A percentile compares a stretch with the other conserved stretches of the same genome.
Conservation (phyloP, 2,113 vertebrate genomes). For the Crotalus viridis region DNA sequence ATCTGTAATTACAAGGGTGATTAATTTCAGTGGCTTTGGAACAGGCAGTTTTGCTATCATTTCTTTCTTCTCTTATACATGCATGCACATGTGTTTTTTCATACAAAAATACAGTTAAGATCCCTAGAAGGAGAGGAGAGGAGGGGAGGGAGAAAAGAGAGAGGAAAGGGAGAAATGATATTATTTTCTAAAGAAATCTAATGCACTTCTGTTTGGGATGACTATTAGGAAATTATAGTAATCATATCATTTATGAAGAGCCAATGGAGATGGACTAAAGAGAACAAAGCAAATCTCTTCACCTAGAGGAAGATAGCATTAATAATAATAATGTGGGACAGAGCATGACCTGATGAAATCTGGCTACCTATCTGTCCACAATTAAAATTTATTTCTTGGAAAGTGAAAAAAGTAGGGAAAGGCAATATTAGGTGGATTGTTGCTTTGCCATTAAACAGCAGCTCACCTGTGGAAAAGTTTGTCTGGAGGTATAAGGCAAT, state of each 20-base stretch:
- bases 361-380: not conserved
- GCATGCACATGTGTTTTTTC: not conserved
- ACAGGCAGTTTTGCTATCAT: slow-evolving; percentile 26
- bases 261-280: not conserved
- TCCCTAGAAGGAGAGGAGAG: slow-evolving; percentile 12
- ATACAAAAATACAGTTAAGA: not conserved
- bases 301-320: not conserved
- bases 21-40: slow-evolving; percentile 41
- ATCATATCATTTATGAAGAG: not conserved
- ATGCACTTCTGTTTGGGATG: not conserved
- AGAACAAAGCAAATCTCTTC: not conserved
- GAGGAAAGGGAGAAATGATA: not conserved
- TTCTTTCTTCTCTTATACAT: slow-evolving; percentile 15
- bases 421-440: not conserved
- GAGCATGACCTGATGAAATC: not conserved
- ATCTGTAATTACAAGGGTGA: slow-evolving; percentile 40
- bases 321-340: not conserved
- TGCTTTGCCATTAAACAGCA: not conserved
- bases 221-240: not conserved
- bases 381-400: not conserved
- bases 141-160: not conserved
- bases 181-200: slow-evolving; percentile 7
- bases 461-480: not conserved
- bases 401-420: not conserved
- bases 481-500: not conserved